Base-by-base conservation (phyloP, 2,888 invertebrate species). In the Melanostoma scalare region DNA sequence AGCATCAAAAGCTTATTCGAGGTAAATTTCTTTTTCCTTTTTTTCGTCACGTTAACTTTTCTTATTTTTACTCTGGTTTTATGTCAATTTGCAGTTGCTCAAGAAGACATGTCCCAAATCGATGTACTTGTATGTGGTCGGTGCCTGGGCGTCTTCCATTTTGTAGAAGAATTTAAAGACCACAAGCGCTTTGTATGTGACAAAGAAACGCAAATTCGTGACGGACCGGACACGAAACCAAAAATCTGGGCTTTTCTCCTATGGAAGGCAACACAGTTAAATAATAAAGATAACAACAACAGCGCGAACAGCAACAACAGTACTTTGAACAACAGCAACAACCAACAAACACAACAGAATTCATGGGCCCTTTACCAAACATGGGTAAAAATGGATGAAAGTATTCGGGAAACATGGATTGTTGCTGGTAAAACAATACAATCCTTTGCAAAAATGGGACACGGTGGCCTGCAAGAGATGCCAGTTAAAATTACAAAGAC, bases 121-220 rank as follows among this genome's bases (percentile, higher is more conserved):
- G 96, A 96, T 92, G 94, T 96, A 4, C 91, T 96, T 33, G 96
- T 96, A 0, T 96, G 96, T 91, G 96, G 96, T n/a, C 94, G 94
- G 80, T 96, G 96, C 89, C 95, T 96, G 89, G 93, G 94, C 60
- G 95, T 95, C 63, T 96, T 95, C 89, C 95, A 96, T 89, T 96
- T 95, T 89, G 90, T 96, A 63, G 95, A 96, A 88, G 95, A 95
- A 86, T 96, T 96, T 88, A 93, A 94, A 89, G 94, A 94, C 53
- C 96, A 96, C 88, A 95, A 95, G 88, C 87, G 89, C 42, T 89
- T 88, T 56, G 79, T 87, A 0, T 90, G 90, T 9, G 88, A 87
- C 55, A 90, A 90, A 48, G 90, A 90, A 53, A 93, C 94, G 87
- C 94, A 89, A 84, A 86, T 90, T 1, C 89, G 90, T 30, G 90